Conservation (phyloP, 1,140 invertebrate genomes). For the Sminthurides bifidus region DNA sequence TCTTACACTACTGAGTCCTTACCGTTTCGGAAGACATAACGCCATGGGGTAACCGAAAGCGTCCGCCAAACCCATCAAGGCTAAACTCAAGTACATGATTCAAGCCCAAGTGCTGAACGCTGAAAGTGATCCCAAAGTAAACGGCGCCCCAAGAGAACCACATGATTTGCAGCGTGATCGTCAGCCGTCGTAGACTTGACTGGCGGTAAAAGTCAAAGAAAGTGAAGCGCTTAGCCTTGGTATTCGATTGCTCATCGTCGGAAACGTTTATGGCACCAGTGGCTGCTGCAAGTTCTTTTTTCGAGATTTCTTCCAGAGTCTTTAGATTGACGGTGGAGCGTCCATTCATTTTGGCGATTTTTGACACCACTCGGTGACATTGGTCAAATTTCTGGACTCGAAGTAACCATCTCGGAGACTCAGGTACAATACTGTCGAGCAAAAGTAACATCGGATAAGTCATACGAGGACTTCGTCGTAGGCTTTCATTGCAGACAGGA, state of each 20-base stretch:
- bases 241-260: neutral
- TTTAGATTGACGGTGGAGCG: slow-evolving; percentile 2
- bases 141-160: slow-evolving; percentile 27
- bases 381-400: slow-evolving; percentile 4
- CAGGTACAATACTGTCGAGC: slow-evolving; percentile 11
- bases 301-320: neutral
- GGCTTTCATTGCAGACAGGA: no score
- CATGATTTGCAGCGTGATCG: slow-evolving; percentile 2
- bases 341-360: slow-evolving; percentile 1
- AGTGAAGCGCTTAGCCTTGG: neutral
- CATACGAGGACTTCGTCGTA: no score
- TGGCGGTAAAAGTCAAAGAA: neutral
- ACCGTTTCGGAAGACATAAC: no score
- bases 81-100: slow-evolving; percentile 20
- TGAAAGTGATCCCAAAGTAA: slow-evolving; percentile 27
- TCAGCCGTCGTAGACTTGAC: neutral
- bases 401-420: slow-evolving; percentile 22
- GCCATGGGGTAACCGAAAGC: slow-evolving; percentile 17
- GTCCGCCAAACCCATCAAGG: slow-evolving; percentile 18
- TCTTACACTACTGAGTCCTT: slow-evolving; percentile 24
- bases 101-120: slow-evolving; percentile 19
- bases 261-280: neutral
- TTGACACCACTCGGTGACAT: slow-evolving; percentile 3
- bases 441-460: neutral
- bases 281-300: slow-evolving; percentile 1